Percentiles rank a stretch among this genome's conserved stretches.
Evolutionary conservation across 2,113 vertebrate species (phyloP).

Genomic region (Phyllostomus discolor): DNA sequence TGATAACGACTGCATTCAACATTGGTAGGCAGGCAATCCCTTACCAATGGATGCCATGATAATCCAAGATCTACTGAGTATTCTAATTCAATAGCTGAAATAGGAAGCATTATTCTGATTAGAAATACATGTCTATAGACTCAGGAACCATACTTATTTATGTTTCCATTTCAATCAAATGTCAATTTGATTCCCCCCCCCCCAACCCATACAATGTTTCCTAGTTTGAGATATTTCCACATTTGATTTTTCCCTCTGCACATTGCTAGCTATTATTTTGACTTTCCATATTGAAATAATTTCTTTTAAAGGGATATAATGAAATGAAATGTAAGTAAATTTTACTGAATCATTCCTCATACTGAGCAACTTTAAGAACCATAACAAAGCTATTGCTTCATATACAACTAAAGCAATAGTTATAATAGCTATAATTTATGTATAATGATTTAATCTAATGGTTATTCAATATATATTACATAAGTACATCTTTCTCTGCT

Average conservation of each 20-base stretch:
- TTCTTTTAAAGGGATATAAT: background rate
- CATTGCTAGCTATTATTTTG: background rate
- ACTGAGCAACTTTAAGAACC: background rate
- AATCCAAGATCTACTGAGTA: conserved; percentile 95
- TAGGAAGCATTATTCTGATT: conserved; percentile 38
- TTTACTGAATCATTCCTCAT: background rate
- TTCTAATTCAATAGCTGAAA: conserved; percentile 93
- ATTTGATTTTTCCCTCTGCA: background rate
- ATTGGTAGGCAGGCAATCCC: conserved; percentile 94
- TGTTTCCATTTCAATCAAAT: background rate
- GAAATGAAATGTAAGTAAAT: conserved; percentile 21
- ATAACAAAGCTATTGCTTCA: background rate
- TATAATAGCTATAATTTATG: background rate
- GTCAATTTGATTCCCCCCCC: background rate
- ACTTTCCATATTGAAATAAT: background rate
- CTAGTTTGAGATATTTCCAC: background rate
- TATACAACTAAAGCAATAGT: background rate
- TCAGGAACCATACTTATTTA: background rate
- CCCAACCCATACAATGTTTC: background rate
- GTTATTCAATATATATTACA: background rate
- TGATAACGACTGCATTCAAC: conserved; percentile 94
- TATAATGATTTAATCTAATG: background rate
- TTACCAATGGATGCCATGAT: conserved; percentile 91
- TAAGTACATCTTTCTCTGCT: background rate
- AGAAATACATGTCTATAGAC: background rate